phyloP scores from a whole-genome alignment of 2,888 invertebrate species.

The Hemistola chrysoprasaria region DNA sequence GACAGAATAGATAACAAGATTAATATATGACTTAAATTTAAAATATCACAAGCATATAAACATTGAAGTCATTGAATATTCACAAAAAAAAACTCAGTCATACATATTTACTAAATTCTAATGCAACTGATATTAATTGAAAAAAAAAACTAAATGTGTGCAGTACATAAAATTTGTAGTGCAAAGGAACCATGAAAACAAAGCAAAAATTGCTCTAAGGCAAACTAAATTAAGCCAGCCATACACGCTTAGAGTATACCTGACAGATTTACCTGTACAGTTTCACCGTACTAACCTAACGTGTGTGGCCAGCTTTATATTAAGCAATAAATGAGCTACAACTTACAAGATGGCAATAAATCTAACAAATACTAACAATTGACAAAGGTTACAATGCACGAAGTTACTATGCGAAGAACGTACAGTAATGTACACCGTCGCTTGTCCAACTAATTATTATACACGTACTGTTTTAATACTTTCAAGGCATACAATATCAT shows the following conservation, averaged over 20 bases:
- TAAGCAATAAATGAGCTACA: slow-evolving; percentile 30
- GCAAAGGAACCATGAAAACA: slow-evolving; percentile 27
- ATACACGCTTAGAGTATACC: too few relatives aligned
- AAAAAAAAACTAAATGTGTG: slow-evolving; percentile 44
- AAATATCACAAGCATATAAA: slow-evolving; percentile 77
- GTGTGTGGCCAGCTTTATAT: too few relatives aligned
- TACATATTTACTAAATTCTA: slow-evolving; percentile 25
- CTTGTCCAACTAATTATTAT: slow-evolving; percentile 67
- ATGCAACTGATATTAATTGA: slow-evolving; percentile 18
- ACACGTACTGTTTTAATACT: slow-evolving; percentile 78
- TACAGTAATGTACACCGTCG: slow-evolving; percentile 75
- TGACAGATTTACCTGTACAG: too few relatives aligned
- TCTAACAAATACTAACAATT: slow-evolving; percentile 41
- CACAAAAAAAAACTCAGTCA: slow-evolving; percentile 44
- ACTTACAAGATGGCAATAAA: slow-evolving; percentile 44
- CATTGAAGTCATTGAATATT: slow-evolving; percentile 46
- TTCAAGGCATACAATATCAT: slow-evolving; percentile 70
- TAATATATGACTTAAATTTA: slow-evolving; percentile 67
- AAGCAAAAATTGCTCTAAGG: slow-evolving; percentile 24
- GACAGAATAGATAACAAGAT: slow-evolving; percentile 67
- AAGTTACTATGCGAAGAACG: slow-evolving; percentile 74
- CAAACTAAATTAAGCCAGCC: too few relatives aligned
- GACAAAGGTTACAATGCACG: slow-evolving; percentile 75
- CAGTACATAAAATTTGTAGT: slow-evolving; percentile 29
- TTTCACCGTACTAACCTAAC: too few relatives aligned